Evolutionary conservation across 2,113 vertebrate species (phyloP).

Genomic region (Hepsetus odoe): DNA sequence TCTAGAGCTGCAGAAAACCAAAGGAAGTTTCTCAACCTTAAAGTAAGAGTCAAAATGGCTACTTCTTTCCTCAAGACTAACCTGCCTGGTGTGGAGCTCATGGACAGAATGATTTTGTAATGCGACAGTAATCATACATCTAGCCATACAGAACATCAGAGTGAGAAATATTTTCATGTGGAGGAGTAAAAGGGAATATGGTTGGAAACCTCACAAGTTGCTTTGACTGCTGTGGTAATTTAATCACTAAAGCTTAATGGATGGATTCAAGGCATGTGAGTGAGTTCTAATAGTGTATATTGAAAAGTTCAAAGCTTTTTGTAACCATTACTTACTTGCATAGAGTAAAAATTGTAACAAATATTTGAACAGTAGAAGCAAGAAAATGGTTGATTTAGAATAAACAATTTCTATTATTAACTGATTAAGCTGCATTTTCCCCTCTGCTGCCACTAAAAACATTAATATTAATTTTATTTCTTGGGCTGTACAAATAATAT

Average conservation of each 20-base stretch:
- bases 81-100: constrained; percentile 24
- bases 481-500: background rate
- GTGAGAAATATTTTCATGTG: background rate
- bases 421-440: background rate
- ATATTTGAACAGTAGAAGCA: background rate
- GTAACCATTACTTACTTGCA: background rate
- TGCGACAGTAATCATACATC: background rate
- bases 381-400: background rate
- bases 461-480: too few relatives aligned
- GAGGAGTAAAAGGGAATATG: background rate
- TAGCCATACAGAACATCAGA: background rate
- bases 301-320: background rate
- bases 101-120: background rate
- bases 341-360: background rate
- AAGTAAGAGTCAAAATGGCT: constrained; percentile 51
- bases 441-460: background rate
- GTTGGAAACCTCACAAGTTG: background rate
- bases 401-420: background rate
- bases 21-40: constrained; percentile 48
- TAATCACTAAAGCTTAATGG: background rate
- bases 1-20: constrained; percentile 31
- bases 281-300: background rate
- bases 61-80: constrained; percentile 27
- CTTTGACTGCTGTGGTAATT: background rate
- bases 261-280: constrained; percentile 11